Evolutionary conservation across 1,140 invertebrate species (phyloP).

Genomic region (fruit fly (Drosophila melanogaster)): Release_6_plus_ISO1_MT NT_033779.5:7598501-7599000

Average conservation of each 20-base stretch:
- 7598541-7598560: constrained; percentile 28
- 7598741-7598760: constrained; percentile 49
- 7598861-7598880: no score
- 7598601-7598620: constrained; percentile 47
- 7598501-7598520: background rate
- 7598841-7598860: background rate
- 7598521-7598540: constrained; percentile 6
- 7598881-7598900: no score
- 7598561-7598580: constrained; percentile 51
- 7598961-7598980: constrained; percentile 11
- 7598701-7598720: constrained; percentile 20
- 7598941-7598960: no score
- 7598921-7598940: no score
- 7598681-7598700: background rate
- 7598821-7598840: background rate
- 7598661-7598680: constrained; percentile 40
- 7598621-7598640: constrained; percentile 54
- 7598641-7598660: constrained; percentile 77
- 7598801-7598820: background rate
- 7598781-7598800: constrained; percentile 51
- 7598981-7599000: constrained; percentile 52
- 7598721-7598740: constrained; percentile 63
- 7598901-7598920: no score
- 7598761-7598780: constrained; percentile 49
- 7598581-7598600: constrained; percentile 76